A percentile compares a stretch with the other conserved stretches of the same genome.
Conservation (phyloP, 2,888 invertebrate genomes). For the Drosophila lacicola region DNA sequence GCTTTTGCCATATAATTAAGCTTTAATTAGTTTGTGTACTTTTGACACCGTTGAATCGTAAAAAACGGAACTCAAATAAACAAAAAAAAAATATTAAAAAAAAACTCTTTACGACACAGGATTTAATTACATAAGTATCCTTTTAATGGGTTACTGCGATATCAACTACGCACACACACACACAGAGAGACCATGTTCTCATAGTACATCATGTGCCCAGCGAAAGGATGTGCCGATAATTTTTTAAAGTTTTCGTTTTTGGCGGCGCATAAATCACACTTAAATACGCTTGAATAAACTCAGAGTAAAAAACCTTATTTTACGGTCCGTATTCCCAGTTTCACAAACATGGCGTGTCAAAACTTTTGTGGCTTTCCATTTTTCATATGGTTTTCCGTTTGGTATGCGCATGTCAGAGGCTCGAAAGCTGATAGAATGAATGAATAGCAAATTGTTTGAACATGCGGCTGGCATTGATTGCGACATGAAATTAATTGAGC, state of each 20-base stretch:
- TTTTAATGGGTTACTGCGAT: constrained; percentile 26
- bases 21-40: constrained; percentile 51
- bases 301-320: constrained; percentile 1
- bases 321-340: not conserved
- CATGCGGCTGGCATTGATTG: constrained; percentile 46
- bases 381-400: constrained; percentile 3
- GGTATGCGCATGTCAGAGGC: constrained; percentile 10
- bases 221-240: not conserved
- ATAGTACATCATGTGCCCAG: not conserved
- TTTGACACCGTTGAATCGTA: constrained; percentile 34
- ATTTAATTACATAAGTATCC: constrained; percentile 39
- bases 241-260: not conserved
- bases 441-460: constrained; percentile 39
- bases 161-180: too few relatives aligned
- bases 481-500: constrained; percentile 68
- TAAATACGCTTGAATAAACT: constrained; percentile 11
- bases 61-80: constrained; percentile 4
- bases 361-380: constrained; percentile 11
- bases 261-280: not conserved
- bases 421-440: constrained; percentile 21
- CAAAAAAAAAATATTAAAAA: not conserved
- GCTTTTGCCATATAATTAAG: constrained; percentile 26
- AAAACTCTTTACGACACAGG: constrained; percentile 14
- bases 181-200: not conserved
- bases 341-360: not conserved